A percentile compares a stretch with the other conserved stretches of the same genome.
Conservation (phyloP, 2,113 vertebrate species). For the Equus przewalskii region DNA sequence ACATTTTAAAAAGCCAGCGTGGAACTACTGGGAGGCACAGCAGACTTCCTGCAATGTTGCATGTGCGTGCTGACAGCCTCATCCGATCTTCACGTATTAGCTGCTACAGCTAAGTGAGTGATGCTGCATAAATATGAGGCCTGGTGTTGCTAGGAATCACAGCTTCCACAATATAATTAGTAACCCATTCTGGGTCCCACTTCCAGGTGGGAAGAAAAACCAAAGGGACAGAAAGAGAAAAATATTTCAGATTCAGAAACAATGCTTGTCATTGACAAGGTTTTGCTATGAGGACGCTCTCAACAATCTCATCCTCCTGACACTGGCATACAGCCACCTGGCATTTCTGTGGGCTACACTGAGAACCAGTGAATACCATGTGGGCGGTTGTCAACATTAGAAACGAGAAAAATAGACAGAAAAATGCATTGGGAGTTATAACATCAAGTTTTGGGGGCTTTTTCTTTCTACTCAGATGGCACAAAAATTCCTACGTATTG, state of each 20-base stretch:
- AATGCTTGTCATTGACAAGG: constrained; percentile 57
- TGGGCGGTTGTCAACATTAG: constrained; percentile 73
- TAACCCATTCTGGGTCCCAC: constrained; percentile 47
- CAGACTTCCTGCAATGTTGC: not conserved
- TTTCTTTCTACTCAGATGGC: constrained; percentile 66
- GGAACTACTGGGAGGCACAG: constrained; percentile 8
- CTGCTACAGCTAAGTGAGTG: constrained; percentile 57
- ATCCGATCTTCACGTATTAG: not conserved
- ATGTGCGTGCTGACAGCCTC: not conserved
- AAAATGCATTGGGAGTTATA: constrained; percentile 57
- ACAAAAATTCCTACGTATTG: constrained; percentile 53
- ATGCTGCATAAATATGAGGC: constrained; percentile 68
- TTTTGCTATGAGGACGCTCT: constrained; percentile 66
- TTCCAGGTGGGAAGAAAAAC: constrained; percentile 64
- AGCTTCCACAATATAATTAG: constrained; percentile 75
- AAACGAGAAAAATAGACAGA: constrained; percentile 62
- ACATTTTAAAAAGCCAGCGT: constrained; percentile 47
- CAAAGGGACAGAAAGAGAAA: constrained; percentile 63
- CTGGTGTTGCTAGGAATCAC: constrained; percentile 58
- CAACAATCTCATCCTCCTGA: constrained; percentile 51
- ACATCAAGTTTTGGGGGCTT: constrained; percentile 51
- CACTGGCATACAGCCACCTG: not conserved
- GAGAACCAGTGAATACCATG: constrained; percentile 55
- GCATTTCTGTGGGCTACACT: constrained; percentile 47
- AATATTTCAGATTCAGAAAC: constrained; percentile 64